These are phyloP conservation scores for Apamea sordens DNA, from an alignment of 2,888 invertebrate species.

Conservation along the genomic window DNA sequence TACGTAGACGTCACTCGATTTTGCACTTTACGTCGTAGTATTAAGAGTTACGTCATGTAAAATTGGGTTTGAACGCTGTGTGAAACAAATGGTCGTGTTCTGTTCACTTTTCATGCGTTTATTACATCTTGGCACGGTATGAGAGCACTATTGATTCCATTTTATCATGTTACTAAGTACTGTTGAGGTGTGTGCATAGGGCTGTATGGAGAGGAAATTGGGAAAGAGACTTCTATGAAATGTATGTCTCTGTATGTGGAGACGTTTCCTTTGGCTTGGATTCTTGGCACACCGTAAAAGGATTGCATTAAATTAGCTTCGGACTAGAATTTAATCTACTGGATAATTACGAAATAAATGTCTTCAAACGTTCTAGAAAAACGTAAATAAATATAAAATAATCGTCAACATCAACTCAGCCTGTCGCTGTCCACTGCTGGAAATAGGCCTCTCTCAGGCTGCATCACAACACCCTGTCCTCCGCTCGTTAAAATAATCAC, in stretches of 20 bases:
- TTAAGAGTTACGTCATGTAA: slow-evolving; percentile 62
- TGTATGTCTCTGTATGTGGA: neutral
- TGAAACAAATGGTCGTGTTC: slow-evolving; percentile 80
- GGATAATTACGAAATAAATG: neutral
- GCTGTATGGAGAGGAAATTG: neutral
- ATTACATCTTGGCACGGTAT: slow-evolving; percentile 86
- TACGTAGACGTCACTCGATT: slow-evolving; percentile 55
- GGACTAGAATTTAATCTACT: neutral
- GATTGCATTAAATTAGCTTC: neutral
- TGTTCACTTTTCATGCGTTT: slow-evolving; percentile 86
- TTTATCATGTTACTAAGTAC: slow-evolving; percentile 82
- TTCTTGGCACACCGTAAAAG: neutral
- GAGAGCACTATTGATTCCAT: slow-evolving; percentile 83
- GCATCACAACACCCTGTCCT: too few relatives aligned
- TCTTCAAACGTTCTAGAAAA: neutral
- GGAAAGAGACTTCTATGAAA: neutral
- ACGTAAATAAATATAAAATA: neutral
- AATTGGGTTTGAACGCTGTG: slow-evolving; percentile 61
- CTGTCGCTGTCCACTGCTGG: too few relatives aligned
- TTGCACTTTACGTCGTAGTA: slow-evolving; percentile 63
- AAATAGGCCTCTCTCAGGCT: too few relatives aligned
- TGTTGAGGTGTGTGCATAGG: slow-evolving; percentile 71
- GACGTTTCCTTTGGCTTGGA: neutral
- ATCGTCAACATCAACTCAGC: too few relatives aligned
- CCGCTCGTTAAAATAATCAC: neutral